Conservation (phyloP, 2,113 vertebrate genomes). For the Elaphurus davidianus region DNA sequence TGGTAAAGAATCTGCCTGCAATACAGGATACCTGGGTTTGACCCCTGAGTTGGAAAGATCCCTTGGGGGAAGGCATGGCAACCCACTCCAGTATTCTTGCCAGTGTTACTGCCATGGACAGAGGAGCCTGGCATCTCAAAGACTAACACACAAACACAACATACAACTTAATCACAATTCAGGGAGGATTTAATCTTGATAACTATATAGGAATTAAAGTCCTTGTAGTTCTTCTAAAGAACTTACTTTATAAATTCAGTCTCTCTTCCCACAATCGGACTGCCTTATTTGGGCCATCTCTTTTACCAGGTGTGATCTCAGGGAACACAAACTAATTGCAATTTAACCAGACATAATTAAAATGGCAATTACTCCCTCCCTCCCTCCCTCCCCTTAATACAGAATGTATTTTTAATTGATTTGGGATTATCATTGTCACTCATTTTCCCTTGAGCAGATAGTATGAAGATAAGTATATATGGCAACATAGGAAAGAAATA, state of each 20-base stretch:
- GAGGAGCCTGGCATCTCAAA: background rate
- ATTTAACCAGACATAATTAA: conserved; percentile 61
- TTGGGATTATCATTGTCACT: conserved; percentile 33
- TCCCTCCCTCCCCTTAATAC: background rate
- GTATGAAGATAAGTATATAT: background rate
- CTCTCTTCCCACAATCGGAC: background rate
- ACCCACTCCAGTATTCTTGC: background rate
- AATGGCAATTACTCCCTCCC: conserved; percentile 52
- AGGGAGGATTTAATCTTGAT: background rate
- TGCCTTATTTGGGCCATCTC: background rate
- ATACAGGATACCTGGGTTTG: background rate
- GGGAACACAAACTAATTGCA: conserved; percentile 51
- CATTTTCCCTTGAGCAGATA: conserved; percentile 5
- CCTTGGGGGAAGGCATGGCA: background rate
- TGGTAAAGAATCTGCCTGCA: background rate
- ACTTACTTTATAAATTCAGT: background rate
- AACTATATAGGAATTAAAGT: background rate
- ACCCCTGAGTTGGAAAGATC: background rate
- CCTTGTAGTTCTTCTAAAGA: background rate
- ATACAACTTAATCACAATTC: background rate
- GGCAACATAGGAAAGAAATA: background rate
- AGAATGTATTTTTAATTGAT: conserved; percentile 70
- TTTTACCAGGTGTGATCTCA: conserved; percentile 62
- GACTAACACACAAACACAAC: background rate
- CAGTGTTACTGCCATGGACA: background rate